Conservation (phyloP, 2,888 invertebrate species). For the Hemistola chrysoprasaria region DNA sequence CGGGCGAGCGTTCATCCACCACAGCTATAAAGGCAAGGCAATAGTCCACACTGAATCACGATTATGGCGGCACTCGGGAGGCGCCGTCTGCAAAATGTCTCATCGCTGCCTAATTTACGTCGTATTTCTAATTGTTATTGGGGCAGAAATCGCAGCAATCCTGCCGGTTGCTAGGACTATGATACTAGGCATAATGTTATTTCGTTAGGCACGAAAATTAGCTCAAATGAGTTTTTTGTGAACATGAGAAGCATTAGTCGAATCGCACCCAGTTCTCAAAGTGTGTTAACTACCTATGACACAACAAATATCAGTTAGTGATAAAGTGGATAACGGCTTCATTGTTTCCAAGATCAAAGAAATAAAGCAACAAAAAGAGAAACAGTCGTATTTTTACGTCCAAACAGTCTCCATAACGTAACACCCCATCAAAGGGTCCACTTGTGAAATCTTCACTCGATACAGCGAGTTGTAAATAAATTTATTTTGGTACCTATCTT, state of each 20-base stretch:
- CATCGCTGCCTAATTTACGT: slow-evolving; percentile 64
- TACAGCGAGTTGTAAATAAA: slow-evolving; percentile 56
- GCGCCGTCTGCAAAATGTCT: slow-evolving; percentile 82
- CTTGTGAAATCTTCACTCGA: slow-evolving; percentile 45
- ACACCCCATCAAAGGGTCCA: slow-evolving; percentile 36
- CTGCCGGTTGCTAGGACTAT: slow-evolving; percentile 20
- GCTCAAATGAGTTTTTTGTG: neutral
- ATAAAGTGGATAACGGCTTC: neutral
- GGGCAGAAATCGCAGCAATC: slow-evolving; percentile 27
- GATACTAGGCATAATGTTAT: slow-evolving; percentile 18
- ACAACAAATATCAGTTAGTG: too few relatives aligned
- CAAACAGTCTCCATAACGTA: slow-evolving; percentile 19
- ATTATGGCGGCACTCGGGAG: slow-evolving; percentile 38
- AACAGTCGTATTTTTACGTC: slow-evolving; percentile 21
- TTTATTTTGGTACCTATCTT: slow-evolving; percentile 65
- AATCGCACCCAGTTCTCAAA: too few relatives aligned
- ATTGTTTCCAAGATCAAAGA: slow-evolving; percentile 16
- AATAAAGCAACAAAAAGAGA: slow-evolving; percentile 1
- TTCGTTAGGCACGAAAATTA: neutral
- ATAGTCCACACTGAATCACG: slow-evolving; percentile 74
- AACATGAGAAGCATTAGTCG: too few relatives aligned
- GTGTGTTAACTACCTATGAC: too few relatives aligned
- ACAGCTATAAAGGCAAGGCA: slow-evolving; percentile 78
- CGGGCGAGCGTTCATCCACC: slow-evolving; percentile 48
- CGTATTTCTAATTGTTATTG: slow-evolving; percentile 42